A percentile compares a stretch with the other conserved stretches of the same genome.
Conservation (phyloP, 2,797 vertebrate species). For the Hybognathus amarus region DNA sequence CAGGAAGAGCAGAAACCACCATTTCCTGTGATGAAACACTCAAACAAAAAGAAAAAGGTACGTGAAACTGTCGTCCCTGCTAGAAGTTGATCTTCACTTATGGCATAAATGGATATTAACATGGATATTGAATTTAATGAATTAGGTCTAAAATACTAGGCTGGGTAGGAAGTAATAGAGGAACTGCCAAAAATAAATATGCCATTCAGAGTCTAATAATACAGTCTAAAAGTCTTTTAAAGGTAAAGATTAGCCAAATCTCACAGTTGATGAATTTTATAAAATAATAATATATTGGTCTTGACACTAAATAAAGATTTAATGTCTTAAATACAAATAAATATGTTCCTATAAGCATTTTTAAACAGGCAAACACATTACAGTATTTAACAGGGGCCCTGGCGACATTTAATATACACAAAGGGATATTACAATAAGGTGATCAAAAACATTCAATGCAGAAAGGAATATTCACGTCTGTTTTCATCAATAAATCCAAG, state of each 20-base stretch:
- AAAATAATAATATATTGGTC: no score
- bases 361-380: not conserved
- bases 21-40: slow-evolving; percentile 82
- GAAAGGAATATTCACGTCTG: not conserved
- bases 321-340: not conserved
- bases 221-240: not conserved
- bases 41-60: slow-evolving; percentile 33
- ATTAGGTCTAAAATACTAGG: not conserved
- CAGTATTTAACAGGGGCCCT: not conserved
- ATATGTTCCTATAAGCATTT: not conserved
- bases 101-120: not conserved
- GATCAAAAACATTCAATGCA: not conserved
- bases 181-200: not conserved
- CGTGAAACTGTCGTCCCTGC: not conserved
- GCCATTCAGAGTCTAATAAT: not conserved
- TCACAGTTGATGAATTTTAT: not conserved
- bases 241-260: not conserved
- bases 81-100: not conserved
- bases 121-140: not conserved
- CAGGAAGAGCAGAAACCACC: slow-evolving; percentile 83
- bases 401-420: not conserved
- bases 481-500: not conserved
- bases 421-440: not conserved
- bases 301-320: not conserved
- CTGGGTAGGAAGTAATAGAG: not conserved